Evolutionary conservation across 2,113 vertebrate species (phyloP).

Genomic region (Lathamus discolor): DNA sequence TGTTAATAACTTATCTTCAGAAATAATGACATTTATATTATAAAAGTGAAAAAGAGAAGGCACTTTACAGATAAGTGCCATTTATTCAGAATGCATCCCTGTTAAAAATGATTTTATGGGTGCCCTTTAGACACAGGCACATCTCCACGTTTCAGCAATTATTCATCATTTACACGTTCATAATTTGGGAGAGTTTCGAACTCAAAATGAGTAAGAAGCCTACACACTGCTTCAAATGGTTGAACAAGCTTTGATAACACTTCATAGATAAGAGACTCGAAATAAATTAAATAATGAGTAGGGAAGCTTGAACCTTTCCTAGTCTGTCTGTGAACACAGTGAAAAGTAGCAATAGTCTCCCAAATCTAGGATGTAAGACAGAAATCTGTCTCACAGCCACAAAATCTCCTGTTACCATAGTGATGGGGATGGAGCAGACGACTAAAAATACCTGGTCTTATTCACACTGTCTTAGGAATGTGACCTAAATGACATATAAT

Average conservation of each 20-base stretch:
- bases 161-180: not conserved
- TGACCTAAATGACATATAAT: constrained; percentile 54
- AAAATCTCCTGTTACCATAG: constrained; percentile 72
- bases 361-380: constrained; percentile 47
- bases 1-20: constrained; percentile 9
- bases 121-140: constrained; percentile 14
- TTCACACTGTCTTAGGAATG: constrained; percentile 61
- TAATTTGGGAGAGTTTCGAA: constrained; percentile 4
- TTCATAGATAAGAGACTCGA: not conserved
- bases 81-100: constrained; percentile 1
- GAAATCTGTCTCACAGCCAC: constrained; percentile 54
- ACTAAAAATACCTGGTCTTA: constrained; percentile 72
- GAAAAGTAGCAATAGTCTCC: constrained; percentile 26
- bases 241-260: not conserved
- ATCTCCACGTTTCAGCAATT: not conserved
- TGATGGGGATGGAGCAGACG: constrained; percentile 38
- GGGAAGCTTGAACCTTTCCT: not conserved
- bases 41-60: not conserved
- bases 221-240: not conserved
- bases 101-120: not conserved
- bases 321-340: not conserved
- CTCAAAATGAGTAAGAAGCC: not conserved
- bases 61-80: constrained; percentile 22
- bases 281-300: constrained; percentile 29
- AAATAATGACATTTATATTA: constrained; percentile 8